Evolutionary conservation across 2,888 invertebrate species (phyloP), one percentile per base, ranked within the genome.

Genomic region (Rambutsinella grinnellia): DNA sequence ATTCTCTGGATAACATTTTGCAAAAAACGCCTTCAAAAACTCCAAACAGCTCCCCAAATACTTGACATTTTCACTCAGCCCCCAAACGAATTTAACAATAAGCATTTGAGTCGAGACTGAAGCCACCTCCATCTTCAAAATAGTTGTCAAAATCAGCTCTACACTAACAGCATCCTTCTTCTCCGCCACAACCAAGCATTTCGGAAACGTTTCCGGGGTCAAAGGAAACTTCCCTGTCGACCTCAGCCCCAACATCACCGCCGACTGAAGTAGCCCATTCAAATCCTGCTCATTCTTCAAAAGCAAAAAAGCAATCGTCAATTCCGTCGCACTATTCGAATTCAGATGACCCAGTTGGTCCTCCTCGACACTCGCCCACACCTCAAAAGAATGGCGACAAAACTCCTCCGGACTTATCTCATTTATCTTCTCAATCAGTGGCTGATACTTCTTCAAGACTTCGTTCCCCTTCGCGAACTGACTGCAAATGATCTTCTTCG

Each of bases 401-500:
- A 83, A 23, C 17, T 81, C 71, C 15, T 79, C 57, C 13, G 69
- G 47, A 6, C 71, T 66, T 2, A 76, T 13, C 13, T 69, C 36
- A 3, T 67, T 56, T 24, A 54, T 53, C 13, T 36, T 27, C 24
- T 53, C 36, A 10, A 26, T 10, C 19, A 63, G 17, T 21, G 58
- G 24, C 49, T 54, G 19, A 57, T 71, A 82, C 56, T 68, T 78
- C 21, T 83, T 81, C 80, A 88, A 85, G 61, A 87, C 86, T 1
- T 80, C 66, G 80, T 88, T 86, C 13, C 87, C 86, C 65, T 86
- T 86, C 2, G 87, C 86, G 74, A 89, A 89, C 10, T 88, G 84
- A 0, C 88, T 87, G 2, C 84, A 61, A 8, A 90, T 79, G 21
- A 90, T 86, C 63, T 87, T 85, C 81, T 87, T 86, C 0, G 89